Conservation (phyloP, 2,888 invertebrate species). For the Gandaritis pyraliata region DNA sequence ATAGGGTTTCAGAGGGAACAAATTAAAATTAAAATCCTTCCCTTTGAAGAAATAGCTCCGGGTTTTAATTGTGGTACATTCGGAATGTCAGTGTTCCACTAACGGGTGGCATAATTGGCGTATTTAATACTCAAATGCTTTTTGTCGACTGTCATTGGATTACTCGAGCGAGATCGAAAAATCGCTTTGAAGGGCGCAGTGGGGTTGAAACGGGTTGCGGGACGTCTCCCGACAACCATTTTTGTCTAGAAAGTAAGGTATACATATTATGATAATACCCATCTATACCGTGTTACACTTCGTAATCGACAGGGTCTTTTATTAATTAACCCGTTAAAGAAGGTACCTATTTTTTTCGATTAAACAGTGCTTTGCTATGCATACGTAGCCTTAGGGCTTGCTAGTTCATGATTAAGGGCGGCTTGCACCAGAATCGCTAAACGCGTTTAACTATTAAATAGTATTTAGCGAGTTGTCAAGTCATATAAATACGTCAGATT, state of each 20-base stretch:
- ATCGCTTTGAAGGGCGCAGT: slow-evolving; percentile 62
- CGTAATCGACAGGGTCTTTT: too few relatives aligned
- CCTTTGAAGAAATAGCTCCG: slow-evolving; percentile 67
- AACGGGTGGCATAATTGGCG: slow-evolving; percentile 69
- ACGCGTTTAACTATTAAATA: too few relatives aligned
- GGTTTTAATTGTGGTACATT: slow-evolving; percentile 75
- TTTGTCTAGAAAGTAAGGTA: slow-evolving; percentile 10
- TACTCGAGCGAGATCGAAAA: slow-evolving; percentile 58
- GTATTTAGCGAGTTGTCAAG: too few relatives aligned
- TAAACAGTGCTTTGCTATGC: too few relatives aligned
- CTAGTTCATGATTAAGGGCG: too few relatives aligned
- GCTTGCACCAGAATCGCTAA: too few relatives aligned
- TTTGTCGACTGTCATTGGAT: slow-evolving; percentile 70
- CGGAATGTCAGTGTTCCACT: slow-evolving; percentile 60
- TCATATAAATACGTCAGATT: too few relatives aligned
- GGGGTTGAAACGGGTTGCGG: slow-evolving; percentile 24
- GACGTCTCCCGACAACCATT: slow-evolving; percentile 11
- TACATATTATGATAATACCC: too few relatives aligned
- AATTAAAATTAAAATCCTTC: slow-evolving; percentile 76
- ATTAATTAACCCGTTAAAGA: too few relatives aligned
- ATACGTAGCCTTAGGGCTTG: too few relatives aligned
- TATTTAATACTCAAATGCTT: slow-evolving; percentile 73
- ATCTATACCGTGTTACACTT: too few relatives aligned
- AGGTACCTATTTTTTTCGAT: too few relatives aligned
- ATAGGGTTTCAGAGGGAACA: slow-evolving; percentile 51